Conservation (phyloP, 1,140 invertebrate species). For the Brachionus koreanus region DNA sequence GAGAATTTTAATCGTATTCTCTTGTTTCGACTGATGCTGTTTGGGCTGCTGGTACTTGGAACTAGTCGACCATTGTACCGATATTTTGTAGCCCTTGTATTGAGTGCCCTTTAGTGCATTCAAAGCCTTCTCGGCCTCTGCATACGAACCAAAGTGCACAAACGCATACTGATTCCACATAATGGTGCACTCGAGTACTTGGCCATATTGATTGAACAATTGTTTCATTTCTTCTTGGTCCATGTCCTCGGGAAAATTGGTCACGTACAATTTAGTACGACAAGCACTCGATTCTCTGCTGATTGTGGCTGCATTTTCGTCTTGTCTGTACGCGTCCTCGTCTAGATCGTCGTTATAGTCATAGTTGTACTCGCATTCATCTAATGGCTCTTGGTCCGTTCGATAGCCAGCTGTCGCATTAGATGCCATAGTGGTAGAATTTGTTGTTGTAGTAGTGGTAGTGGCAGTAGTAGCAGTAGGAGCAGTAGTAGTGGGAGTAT, state of each 20-base stretch:
- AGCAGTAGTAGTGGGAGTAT: background rate
- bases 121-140: slow-evolving; percentile 28
- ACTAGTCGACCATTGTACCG: slow-evolving; percentile 40
- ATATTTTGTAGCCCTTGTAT: slow-evolving; percentile 41
- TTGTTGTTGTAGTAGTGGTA: background rate
- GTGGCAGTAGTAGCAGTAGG: background rate
- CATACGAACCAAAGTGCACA: slow-evolving; percentile 42
- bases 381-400: background rate
- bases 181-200: slow-evolving; percentile 32
- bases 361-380: background rate
- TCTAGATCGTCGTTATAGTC: background rate
- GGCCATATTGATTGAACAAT: slow-evolving; percentile 35
- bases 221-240: slow-evolving; percentile 44
- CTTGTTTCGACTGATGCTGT: background rate
- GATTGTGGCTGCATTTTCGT: background rate
- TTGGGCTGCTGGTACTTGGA: slow-evolving; percentile 43
- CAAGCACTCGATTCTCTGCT: background rate
- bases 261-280: slow-evolving; percentile 36
- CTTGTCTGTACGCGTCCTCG: background rate
- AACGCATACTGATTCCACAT: slow-evolving; percentile 45
- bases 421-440: background rate
- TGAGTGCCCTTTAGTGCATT: slow-evolving; percentile 22
- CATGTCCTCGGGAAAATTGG: slow-evolving; percentile 43
- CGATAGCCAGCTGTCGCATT: background rate
- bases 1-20: background rate